phyloP scores from a whole-genome alignment of 1,140 invertebrate genomes.

The Acyrthosiphon pisum region DNA sequence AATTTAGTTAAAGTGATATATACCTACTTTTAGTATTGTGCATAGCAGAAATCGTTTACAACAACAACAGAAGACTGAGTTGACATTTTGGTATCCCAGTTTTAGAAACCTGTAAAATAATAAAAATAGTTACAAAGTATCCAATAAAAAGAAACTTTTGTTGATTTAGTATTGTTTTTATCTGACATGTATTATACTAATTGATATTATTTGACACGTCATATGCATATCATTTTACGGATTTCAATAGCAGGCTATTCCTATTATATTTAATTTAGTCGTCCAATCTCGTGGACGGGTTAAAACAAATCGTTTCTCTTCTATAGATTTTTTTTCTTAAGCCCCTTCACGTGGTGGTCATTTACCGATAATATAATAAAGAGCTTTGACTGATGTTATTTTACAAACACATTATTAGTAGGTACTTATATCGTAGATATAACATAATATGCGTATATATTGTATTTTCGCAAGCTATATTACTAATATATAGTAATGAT shows the following conservation, averaged over 20 bases:
- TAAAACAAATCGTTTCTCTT: neutral
- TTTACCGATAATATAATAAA: neutral
- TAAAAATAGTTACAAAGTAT: neutral
- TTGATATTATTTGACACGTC: neutral
- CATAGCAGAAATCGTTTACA: neutral
- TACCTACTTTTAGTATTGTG: neutral
- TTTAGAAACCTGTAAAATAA: neutral
- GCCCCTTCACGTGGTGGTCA: neutral
- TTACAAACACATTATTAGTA: neutral
- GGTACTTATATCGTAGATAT: too few species aligned
- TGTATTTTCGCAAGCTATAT: neutral
- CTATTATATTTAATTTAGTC: neutral
- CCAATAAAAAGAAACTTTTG: neutral
- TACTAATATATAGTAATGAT: neutral
- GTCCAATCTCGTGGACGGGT: neutral
- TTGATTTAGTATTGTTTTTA: neutral
- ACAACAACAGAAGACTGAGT: neutral
- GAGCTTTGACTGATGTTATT: neutral
- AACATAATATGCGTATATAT: neutral
- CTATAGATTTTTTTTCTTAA: neutral
- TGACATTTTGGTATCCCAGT: neutral
- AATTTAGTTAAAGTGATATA: neutral
- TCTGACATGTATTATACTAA: neutral
- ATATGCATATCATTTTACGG: neutral
- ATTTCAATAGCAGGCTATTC: neutral